phyloP scores from a whole-genome alignment of 2,888 invertebrate genomes.

The Macrosoma leucophasiata region DNA sequence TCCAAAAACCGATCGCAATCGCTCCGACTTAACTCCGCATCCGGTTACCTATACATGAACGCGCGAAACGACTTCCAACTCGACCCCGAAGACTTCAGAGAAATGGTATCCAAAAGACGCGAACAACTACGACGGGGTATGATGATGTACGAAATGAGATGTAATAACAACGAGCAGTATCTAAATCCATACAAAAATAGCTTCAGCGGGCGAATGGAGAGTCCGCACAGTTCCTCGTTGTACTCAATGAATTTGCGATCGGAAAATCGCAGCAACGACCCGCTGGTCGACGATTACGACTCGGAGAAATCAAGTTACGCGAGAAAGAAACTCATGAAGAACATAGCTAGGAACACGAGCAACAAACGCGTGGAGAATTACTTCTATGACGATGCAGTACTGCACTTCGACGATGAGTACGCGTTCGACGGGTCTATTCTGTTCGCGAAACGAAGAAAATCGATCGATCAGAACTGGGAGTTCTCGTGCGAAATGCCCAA shows the following conservation, averaged over 20 bases:
- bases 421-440: constrained; percentile 67
- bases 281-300: constrained; percentile 64
- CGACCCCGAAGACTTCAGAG: constrained; percentile 64
- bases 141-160: constrained; percentile 53
- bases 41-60: constrained; percentile 70
- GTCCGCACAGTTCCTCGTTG: constrained; percentile 55
- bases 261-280: constrained; percentile 63
- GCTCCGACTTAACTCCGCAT: constrained; percentile 63
- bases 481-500: constrained; percentile 50
- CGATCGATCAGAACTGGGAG: constrained; percentile 54
- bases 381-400: constrained; percentile 67
- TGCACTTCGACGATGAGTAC: constrained; percentile 68
- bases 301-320: constrained; percentile 69
- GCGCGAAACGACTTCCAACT: constrained; percentile 68
- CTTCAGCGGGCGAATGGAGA: constrained; percentile 43
- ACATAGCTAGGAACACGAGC: constrained; percentile 60
- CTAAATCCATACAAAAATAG: constrained; percentile 47
- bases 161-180: constrained; percentile 51
- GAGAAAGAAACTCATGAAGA: constrained; percentile 60
- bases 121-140: constrained; percentile 62
- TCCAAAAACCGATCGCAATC: constrained; percentile 58
- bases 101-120: constrained; percentile 60
- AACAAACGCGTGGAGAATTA: constrained; percentile 53
- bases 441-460: constrained; percentile 69
- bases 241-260: constrained; percentile 58